Evolutionary conservation across 2,113 vertebrate genomes (phyloP), one percentile per base, ranked within the genome.

Genomic region (Nothoprocta perdicaria): DNA sequence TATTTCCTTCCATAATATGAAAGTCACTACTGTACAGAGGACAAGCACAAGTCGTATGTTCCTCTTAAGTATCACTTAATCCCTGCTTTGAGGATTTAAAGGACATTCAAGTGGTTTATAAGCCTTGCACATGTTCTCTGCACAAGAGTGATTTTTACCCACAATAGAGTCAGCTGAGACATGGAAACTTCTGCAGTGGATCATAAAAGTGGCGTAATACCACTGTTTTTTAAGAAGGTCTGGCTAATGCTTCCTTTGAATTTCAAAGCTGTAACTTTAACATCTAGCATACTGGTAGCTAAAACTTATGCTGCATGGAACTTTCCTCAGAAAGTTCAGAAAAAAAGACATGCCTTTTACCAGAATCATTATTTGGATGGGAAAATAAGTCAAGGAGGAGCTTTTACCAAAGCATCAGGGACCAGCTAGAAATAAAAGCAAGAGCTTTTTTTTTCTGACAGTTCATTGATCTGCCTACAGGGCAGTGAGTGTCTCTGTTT

Each of bases 31-130:
- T 93, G 84, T 93, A 94, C 82, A 90, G 67, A 94, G 93, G 95
- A 89, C 84, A 88, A 90, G 90, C 71, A 87, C 79, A 90, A 93
- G 84, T 95, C 79, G 71, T 94, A 95, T 86, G 86, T 90, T 89
- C 90, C 75, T 86, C 90, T 74, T 93, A 95, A 95, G 27, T 92
- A 90, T 81, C 68, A 43, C 90, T 95, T 95, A 95, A 96, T 95
- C 95, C 93, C 90, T 80, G 88, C 86, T 95, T 85, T 77, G 86
- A 74, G 81, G 94, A 95, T 93, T 96, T 92, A 94, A 77, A 82
- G 92, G 75, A 77, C 63, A 14, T 84, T 81, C 45, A 89, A 94
- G 89, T 93, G 86, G 86, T 92, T 93, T 92, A 95, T 92, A 93
- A 92, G 75, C 71, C 58, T 38, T 53, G 79, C 3, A 13, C 26